phyloP scores from a whole-genome alignment of 2,113 vertebrate species.

The Vimba vimba region DNA sequence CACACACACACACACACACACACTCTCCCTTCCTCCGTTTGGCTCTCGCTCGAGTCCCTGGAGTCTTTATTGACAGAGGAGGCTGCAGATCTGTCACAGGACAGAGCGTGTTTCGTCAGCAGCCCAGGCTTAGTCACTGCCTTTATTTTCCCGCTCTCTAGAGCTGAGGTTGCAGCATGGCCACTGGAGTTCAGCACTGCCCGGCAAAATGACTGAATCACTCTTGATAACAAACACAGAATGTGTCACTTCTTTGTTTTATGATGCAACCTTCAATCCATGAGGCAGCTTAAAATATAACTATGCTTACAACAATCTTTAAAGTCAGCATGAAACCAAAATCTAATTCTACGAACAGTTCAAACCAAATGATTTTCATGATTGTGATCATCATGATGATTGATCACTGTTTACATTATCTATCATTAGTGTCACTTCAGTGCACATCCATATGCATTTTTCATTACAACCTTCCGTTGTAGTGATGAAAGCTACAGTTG shows the following conservation, averaged over 20 bases:
- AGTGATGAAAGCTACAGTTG: no score
- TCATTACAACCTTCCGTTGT: no score
- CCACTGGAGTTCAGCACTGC: constrained; percentile 32
- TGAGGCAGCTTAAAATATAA: neutral
- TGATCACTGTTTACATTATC: neutral
- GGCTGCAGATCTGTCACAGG: constrained; percentile 52
- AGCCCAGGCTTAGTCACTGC: constrained; percentile 20
- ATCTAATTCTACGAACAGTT: neutral
- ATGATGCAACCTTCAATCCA: constrained; percentile 31
- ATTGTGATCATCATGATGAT: no score
- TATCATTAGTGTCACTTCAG: neutral
- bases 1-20: neutral
- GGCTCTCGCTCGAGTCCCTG: constrained; percentile 26
- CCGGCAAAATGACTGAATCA: neutral
- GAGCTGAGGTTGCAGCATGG: constrained; percentile 47
- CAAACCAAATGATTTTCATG: neutral
- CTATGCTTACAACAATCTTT: neutral
- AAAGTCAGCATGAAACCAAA: neutral
- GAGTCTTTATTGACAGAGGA: constrained; percentile 39
- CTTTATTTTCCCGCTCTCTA: constrained; percentile 29
- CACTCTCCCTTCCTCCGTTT: neutral
- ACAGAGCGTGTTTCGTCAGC: constrained; percentile 48
- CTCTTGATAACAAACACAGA: constrained; percentile 33
- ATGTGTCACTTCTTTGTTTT: constrained; percentile 37
- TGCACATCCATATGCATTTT: neutral